Evolutionary conservation across 2,888 invertebrate genomes (phyloP).

Genomic region (Temnothorax rugatulus): DNA sequence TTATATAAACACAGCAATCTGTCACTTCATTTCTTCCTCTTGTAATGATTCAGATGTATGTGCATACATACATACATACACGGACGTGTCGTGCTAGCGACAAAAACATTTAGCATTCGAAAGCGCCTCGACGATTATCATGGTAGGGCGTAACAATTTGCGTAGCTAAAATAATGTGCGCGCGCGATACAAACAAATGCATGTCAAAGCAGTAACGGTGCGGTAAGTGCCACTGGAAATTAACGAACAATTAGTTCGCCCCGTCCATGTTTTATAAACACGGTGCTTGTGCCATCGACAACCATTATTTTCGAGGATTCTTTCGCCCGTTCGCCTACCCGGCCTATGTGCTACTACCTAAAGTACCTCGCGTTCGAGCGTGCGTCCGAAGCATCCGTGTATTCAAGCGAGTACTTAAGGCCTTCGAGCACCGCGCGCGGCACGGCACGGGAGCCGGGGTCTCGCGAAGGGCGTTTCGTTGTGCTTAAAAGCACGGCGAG

Average conservation of each 20-base stretch:
- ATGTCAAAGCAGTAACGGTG: conserved; percentile 18
- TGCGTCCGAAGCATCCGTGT: conserved; percentile 72
- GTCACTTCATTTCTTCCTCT: background rate
- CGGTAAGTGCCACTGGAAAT: conserved; percentile 81
- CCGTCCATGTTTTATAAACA: conserved; percentile 83
- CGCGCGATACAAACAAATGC: conserved; percentile 13
- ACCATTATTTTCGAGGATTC: conserved; percentile 82
- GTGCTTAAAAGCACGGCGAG: conserved; percentile 76
- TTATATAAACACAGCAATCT: conserved; percentile 2
- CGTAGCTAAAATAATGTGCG: background rate
- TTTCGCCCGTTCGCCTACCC: conserved; percentile 69
- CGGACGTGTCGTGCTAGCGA: background rate
- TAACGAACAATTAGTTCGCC: conserved; percentile 84
- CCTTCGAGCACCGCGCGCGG: conserved; percentile 73
- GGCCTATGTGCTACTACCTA: conserved; percentile 52
- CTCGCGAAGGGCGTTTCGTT: conserved; percentile 81
- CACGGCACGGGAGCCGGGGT: conserved; percentile 72
- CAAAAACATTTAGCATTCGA: conserved; percentile 37
- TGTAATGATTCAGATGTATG: background rate
- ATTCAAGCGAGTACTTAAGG: conserved; percentile 73
- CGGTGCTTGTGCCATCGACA: conserved; percentile 70
- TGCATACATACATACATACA: background rate
- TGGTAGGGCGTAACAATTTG: conserved; percentile 6
- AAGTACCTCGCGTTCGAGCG: conserved; percentile 70
- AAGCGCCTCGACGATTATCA: background rate